Conservation (phyloP, 2,888 invertebrate genomes). For the Zootermopsis nevadensis region DNA sequence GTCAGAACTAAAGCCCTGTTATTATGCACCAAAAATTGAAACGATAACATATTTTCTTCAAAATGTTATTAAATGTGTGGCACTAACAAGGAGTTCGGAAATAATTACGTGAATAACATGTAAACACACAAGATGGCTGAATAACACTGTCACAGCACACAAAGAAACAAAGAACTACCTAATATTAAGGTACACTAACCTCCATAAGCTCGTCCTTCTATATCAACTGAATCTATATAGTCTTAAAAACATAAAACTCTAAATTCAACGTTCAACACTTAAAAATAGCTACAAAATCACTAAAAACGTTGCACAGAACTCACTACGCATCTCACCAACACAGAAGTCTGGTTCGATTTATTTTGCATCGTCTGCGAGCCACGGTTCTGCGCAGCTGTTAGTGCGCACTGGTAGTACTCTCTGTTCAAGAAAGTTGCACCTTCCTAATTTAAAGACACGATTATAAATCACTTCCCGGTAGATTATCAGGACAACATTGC, state of each 20-base stretch:
- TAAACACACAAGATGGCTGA: constrained; percentile 56
- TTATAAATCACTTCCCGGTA: not conserved
- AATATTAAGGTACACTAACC: constrained; percentile 58
- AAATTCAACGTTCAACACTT: constrained; percentile 54
- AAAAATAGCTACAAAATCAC: constrained; percentile 50
- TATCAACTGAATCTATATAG: constrained; percentile 54
- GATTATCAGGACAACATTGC: not conserved
- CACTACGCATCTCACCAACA: constrained; percentile 56
- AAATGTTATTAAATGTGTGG: not conserved
- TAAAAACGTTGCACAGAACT: constrained; percentile 30
- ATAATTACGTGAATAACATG: constrained; percentile 40
- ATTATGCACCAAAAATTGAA: not conserved
- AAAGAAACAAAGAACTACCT: constrained; percentile 53
- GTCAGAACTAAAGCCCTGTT: not conserved
- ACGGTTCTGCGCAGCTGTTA: constrained; percentile 54
- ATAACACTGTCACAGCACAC: constrained; percentile 56
- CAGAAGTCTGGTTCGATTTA: constrained; percentile 61
- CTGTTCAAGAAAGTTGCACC: not conserved
- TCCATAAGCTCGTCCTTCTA: constrained; percentile 61
- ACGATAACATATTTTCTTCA: not conserved
- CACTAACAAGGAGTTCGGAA: not conserved
- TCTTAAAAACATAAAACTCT: constrained; percentile 56
- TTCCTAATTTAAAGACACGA: not conserved
- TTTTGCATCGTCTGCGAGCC: constrained; percentile 59
- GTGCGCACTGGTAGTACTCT: constrained; percentile 32